These are phyloP conservation scores for Cryptus viduatorius DNA, from an alignment of 2,888 invertebrate species.

Conservation along the genomic window DNA sequence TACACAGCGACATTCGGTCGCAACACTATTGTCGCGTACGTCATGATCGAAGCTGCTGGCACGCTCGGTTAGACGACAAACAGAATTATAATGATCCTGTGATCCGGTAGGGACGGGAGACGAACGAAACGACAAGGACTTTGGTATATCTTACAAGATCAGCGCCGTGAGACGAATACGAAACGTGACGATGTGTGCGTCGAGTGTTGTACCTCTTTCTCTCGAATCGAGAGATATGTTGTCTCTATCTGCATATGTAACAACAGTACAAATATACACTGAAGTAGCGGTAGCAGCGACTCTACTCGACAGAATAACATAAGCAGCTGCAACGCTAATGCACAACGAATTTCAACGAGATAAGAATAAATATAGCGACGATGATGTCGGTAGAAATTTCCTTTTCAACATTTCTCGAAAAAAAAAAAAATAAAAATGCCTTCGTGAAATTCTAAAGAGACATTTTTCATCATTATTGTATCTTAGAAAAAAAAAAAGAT, in stretches of 20 bases:
- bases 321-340: constrained; percentile 36
- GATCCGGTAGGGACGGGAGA: constrained; percentile 1
- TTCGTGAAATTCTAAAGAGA: constrained; percentile 19
- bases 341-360: constrained; percentile 48
- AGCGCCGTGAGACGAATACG: constrained; percentile 44
- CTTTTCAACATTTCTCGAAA: not conserved
- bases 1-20: not conserved
- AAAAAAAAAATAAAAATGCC: not conserved
- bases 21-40: not conserved
- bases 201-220: constrained; percentile 26
- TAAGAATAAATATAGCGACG: not conserved
- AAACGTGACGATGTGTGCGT: constrained; percentile 39
- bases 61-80: constrained; percentile 23
- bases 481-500: too few relatives aligned
- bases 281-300: not conserved
- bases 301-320: constrained; percentile 9
- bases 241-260: constrained; percentile 36
- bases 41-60: constrained; percentile 27
- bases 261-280: constrained; percentile 31
- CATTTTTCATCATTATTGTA: not conserved
- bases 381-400: not conserved
- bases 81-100: constrained; percentile 39
- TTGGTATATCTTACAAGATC: constrained; percentile 40
- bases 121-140: constrained; percentile 33
- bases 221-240: constrained; percentile 15